Evolutionary conservation across 1,140 invertebrate genomes (phyloP), one percentile per base, ranked within the genome.

Genomic region (Papilio machaon): DNA sequence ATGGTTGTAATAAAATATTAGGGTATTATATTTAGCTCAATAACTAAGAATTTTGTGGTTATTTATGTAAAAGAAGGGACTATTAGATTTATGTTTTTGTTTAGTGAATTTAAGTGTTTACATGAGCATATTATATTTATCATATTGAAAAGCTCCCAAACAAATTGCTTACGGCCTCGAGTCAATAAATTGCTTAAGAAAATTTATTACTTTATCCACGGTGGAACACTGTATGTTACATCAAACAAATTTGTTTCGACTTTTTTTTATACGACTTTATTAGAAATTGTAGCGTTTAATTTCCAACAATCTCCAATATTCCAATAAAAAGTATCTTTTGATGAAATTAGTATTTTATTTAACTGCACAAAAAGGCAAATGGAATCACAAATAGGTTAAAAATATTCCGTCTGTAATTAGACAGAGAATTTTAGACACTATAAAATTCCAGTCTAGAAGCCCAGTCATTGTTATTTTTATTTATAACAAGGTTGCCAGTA

Each of bases 101-200:
- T 64, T 64, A 64, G 60, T 64, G 19, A 64, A 64, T 30, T 67
- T 30, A 67, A 35, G 30, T 67, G 30, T 35, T 67, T 67, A 35
- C 30, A 67, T 67, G 15, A 35, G 64, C 64, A 67, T 67, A 30
- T 67, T 67, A 67, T 67, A 35, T 67, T 67, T 67, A 67, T 67
- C 64, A 67, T 35, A 67, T 67, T 67, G 64, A 67, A 67, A 67
- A 67, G 23, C 64, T 67, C 30, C 64, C 64, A 35, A 67, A 67
- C 64, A 67, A 67, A 67, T 67, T 67, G 64, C 64, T 67, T 35
- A 67, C 64, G 23, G 64, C 64, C 64, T 67, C 64, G 23, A 38
- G 64, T 67, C 64, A 67, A 67, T 67, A 67, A 67, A 67, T 67
- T 67, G 64, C 64, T 67, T 67, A 35, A 67, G 64, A 67, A 67